Evolutionary conservation across 2,888 invertebrate genomes (phyloP), one percentile per base, ranked within the genome.

Genomic region (Torymus tubicola): DNA sequence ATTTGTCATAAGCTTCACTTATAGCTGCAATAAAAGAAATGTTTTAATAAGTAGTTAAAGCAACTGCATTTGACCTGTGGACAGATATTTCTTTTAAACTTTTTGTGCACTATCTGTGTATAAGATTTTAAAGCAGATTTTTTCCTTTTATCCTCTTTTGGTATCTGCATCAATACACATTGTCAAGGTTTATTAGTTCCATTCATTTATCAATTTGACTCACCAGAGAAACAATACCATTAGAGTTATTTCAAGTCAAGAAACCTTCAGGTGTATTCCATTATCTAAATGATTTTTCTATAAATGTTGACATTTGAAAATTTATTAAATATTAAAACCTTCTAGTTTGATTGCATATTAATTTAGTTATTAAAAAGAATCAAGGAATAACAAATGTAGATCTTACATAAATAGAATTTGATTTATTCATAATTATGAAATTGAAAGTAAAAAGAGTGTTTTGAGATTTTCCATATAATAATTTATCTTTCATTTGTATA

Each of bases 131-230:
- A 42, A 42, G 42, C 10, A 24, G n/a, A 3, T 71, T 73, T 61
- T 61, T 53, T 68, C 16, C 55, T 52, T 67, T 61, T 42, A 55
- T 72, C 68, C 42, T 55, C 53, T 68, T 50, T 61, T 57, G 42
- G 16, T 79, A 63, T 79, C 69, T 73, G 24, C 31, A 58, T 52
- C 42, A 14, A 53, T 73, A 55, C 14, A 42, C 42, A 42, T 8
- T 50, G 60, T 24, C 24, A 73, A 79, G 73, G 68, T 13, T 73
- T 79, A 64, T 74, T 24, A 64, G 52, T 79, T 74, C 21, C 50
- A 61, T 69, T 50, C 64, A 58, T 64, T 74, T 74, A 74, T 79
- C 58, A 63, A 74, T 69, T 74, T 69, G 69, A 69, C 63, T 74
- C 79, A 79, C 52, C 24, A n/a, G 52, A 53, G n/a, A 55, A 14